Evolutionary conservation across 1,140 invertebrate species (phyloP).

Genomic region (Aphis gossypii): DNA sequence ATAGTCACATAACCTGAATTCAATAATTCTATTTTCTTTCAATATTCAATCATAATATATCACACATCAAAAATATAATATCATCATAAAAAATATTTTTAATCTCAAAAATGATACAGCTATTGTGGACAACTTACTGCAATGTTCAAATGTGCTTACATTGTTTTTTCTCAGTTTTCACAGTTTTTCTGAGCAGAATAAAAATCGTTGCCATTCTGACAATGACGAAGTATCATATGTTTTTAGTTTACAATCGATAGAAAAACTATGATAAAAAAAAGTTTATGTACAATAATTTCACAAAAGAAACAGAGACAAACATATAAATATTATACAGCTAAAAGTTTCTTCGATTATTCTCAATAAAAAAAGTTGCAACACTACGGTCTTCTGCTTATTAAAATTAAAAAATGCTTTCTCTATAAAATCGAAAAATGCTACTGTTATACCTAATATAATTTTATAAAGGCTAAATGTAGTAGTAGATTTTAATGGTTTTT

Average conservation of each 20-base stretch:
- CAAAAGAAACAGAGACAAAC: neutral
- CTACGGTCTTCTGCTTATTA: neutral
- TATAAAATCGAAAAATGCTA: neutral
- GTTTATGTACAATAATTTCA: neutral
- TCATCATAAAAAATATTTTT: neutral
- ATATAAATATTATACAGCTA: neutral
- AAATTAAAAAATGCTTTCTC: neutral
- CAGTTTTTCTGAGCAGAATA: neutral
- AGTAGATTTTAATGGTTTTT: neutral
- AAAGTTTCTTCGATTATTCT: neutral
- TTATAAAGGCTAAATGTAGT: neutral
- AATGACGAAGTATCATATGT: slow-evolving; percentile 3
- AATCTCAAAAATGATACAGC: neutral
- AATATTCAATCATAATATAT: neutral
- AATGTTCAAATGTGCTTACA: neutral
- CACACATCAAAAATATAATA: neutral
- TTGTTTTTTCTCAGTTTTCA: neutral
- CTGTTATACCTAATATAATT: neutral
- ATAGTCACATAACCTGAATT: neutral
- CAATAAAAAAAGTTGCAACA: neutral
- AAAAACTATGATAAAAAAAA: slow-evolving; percentile 18
- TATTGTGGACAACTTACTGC: neutral
- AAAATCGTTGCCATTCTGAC: neutral
- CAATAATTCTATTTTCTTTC: neutral
- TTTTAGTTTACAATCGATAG: neutral